phyloP scores from a whole-genome alignment of 2,888 invertebrate species.

The Eristalis intricaria region DNA sequence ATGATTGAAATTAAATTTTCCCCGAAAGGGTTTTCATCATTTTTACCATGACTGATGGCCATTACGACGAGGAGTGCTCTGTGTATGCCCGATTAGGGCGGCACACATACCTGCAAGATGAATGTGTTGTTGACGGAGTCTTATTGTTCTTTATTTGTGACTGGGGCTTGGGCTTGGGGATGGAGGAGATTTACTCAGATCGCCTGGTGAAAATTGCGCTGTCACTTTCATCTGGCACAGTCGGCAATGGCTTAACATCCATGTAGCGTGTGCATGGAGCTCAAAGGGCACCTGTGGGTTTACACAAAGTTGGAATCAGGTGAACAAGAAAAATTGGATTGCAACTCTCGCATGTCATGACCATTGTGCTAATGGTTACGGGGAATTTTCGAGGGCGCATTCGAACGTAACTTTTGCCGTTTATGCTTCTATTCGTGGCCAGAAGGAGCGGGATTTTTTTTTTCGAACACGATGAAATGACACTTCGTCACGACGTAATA shows the following conservation, averaged over 20 bases:
- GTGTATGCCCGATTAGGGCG: conserved; percentile 33
- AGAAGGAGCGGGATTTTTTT: neutral
- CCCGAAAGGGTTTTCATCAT: conserved; percentile 59
- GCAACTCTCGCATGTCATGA: conserved; percentile 37
- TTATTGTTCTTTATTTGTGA: conserved; percentile 34
- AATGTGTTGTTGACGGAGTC: conserved; percentile 33
- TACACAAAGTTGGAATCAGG: neutral
- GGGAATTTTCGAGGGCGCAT: neutral
- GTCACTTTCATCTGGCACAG: conserved; percentile 52
- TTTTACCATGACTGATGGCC: conserved; percentile 62
- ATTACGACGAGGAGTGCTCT: conserved; percentile 29
- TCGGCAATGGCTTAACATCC: conserved; percentile 20
- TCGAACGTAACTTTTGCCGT: neutral
- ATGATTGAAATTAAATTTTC: conserved; percentile 68
- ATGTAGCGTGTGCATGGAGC: conserved; percentile 11
- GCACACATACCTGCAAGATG: conserved; percentile 30
- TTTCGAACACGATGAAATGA: neutral
- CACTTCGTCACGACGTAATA: neutral
- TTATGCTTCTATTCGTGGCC: neutral
- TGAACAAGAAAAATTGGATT: conserved; percentile 11
- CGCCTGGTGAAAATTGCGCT: conserved; percentile 47
- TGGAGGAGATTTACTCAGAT: neutral
- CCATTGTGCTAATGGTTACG: conserved; percentile 16
- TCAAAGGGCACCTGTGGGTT: conserved; percentile 32
- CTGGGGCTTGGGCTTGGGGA: neutral